Evolutionary conservation across 2,888 invertebrate species (phyloP).

Genomic region (Neocrepidodera transversa): DNA sequence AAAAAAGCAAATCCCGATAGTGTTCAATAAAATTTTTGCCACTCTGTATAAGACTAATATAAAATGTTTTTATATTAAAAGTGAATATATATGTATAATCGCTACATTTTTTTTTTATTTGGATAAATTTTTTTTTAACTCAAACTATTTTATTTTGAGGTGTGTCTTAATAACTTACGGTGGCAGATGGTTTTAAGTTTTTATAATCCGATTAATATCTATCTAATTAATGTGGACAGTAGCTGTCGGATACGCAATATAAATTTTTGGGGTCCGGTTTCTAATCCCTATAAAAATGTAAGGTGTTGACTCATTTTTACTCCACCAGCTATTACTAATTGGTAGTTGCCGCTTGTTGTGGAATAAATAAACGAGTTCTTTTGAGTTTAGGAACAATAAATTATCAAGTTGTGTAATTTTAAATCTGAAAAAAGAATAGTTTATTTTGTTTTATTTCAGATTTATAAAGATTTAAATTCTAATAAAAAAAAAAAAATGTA

Average conservation of each 20-base stretch:
- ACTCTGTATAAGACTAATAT: too few relatives aligned
- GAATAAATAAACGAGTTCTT: constrained; percentile 6
- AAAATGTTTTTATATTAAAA: too few relatives aligned
- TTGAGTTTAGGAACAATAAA: not conserved
- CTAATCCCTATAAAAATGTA: constrained; percentile 6
- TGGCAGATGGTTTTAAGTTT: constrained; percentile 11
- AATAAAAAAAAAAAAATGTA: too few relatives aligned
- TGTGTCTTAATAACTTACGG: constrained; percentile 2
- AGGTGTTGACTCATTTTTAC: constrained; percentile 16
- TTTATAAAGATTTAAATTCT: too few relatives aligned
- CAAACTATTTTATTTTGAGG: too few relatives aligned
- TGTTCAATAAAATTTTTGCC: too few relatives aligned
- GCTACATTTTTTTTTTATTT: too few relatives aligned
- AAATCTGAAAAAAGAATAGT: too few relatives aligned
- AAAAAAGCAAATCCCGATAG: too few relatives aligned
- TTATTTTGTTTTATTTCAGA: too few relatives aligned
- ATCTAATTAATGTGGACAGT: constrained; percentile 17
- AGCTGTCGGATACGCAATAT: constrained; percentile 8
- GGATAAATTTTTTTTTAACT: too few relatives aligned
- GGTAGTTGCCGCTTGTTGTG: constrained; percentile 9
- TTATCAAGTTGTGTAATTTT: constrained; percentile 1
- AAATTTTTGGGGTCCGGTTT: constrained; percentile 3
- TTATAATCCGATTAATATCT: constrained; percentile 17
- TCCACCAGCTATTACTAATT: constrained; percentile 1
- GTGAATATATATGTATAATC: too few relatives aligned